Conservation (phyloP, 2,888 invertebrate species). For the Acronicta psi region DNA sequence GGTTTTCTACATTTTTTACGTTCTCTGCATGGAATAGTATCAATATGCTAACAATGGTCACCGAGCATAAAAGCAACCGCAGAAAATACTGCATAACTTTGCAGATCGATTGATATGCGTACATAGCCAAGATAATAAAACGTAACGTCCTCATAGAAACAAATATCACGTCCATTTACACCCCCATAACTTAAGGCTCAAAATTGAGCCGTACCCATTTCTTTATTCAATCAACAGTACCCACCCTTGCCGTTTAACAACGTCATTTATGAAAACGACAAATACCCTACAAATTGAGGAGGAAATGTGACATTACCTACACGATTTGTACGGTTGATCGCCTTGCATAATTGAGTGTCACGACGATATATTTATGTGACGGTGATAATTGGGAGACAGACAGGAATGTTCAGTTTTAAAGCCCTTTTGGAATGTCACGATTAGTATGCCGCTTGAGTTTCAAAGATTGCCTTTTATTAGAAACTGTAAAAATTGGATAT, state of each 20-base stretch:
- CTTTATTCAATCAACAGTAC: not conserved
- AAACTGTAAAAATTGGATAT: no score
- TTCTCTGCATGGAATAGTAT: no score
- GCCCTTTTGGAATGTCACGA: not conserved
- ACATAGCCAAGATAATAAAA: no score
- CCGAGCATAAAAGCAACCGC: no score
- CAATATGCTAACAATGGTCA: no score
- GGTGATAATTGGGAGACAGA: not conserved
- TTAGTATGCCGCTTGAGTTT: not conserved
- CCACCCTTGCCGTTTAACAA: not conserved
- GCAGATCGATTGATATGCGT: no score
- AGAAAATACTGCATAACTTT: no score
- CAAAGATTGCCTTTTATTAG: not conserved
- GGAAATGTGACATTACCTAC: not conserved
- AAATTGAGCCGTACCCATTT: constrained; percentile 29
- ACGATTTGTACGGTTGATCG: not conserved
- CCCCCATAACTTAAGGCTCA: constrained; percentile 27
- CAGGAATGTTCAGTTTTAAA: not conserved
- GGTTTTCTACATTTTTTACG: no score
- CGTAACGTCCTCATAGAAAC: constrained; percentile 23
- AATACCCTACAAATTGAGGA: not conserved
- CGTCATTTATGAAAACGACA: not conserved
- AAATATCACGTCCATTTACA: constrained; percentile 15
- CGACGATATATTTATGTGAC: constrained; percentile 22
- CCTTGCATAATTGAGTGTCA: not conserved